Percentiles rank a stretch among this genome's conserved stretches.
phyloP scores from a whole-genome alignment of 2,113 vertebrate species.

The Engraulis encrasicolus region DNA sequence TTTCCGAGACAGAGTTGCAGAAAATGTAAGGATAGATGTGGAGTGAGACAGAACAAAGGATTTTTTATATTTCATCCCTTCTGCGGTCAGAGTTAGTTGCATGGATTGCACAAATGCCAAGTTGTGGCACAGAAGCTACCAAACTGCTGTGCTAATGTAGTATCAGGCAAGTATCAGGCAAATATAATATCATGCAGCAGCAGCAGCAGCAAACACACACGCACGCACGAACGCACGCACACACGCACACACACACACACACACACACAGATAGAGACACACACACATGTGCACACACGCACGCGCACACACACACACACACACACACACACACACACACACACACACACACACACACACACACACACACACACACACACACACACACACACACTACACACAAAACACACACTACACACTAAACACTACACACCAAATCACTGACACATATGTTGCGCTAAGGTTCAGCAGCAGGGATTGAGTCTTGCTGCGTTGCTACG shows the following conservation, averaged over 20 bases:
- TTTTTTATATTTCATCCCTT: too few relatives aligned
- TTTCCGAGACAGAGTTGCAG: background rate
- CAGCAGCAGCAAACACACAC: background rate
- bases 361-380: background rate
- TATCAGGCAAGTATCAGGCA: background rate
- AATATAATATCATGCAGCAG: background rate
- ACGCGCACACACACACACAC: background rate
- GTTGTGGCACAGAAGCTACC: too few relatives aligned
- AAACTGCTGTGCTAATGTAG: too few relatives aligned
- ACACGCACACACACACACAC: background rate
- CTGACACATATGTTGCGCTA: background rate
- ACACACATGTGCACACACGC: background rate
- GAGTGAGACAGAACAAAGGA: too few relatives aligned
- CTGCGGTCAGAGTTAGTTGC: too few relatives aligned
- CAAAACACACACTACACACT: constrained; percentile 15
- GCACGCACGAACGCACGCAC: background rate
- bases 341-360: constrained; percentile 1
- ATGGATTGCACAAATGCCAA: too few relatives aligned
- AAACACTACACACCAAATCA: background rate
- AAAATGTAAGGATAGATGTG: too few relatives aligned
- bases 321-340: constrained; percentile 12
- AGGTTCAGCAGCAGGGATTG: background rate
- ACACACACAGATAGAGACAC: constrained; percentile 2
- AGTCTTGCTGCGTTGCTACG: background rate
- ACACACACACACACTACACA: background rate